Evolutionary conservation across 1,140 invertebrate genomes (phyloP).

Genomic region (Drosophila nebulosa): DNA sequence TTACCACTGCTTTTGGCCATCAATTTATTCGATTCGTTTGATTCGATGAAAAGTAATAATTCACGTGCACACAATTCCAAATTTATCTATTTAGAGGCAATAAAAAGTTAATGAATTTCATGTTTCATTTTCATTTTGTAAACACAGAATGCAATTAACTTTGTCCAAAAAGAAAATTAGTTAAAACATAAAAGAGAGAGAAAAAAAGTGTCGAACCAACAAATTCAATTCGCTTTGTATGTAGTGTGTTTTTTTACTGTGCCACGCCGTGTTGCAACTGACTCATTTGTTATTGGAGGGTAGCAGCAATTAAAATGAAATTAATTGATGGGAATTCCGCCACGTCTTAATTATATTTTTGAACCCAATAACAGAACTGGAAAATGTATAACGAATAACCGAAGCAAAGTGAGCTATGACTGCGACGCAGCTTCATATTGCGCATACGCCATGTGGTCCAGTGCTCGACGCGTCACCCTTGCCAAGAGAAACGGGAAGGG

Average conservation of each 20-base stretch:
- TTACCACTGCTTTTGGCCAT: constrained; percentile 23
- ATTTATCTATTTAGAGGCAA: constrained; percentile 33
- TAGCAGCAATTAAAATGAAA: constrained; percentile 58
- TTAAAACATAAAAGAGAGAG: background rate
- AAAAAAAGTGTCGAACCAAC: background rate
- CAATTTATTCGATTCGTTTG: constrained; percentile 32
- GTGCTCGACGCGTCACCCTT: background rate
- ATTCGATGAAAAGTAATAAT: constrained; percentile 40
- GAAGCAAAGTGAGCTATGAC: background rate
- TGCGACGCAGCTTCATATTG: constrained; percentile 9
- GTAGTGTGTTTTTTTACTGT: background rate
- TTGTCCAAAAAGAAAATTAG: background rate
- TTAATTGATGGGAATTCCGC: constrained; percentile 72
- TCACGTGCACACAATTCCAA: constrained; percentile 4
- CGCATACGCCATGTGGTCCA: constrained; percentile 26
- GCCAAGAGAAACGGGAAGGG: background rate
- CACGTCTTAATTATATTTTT: constrained; percentile 63
- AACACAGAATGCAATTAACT: constrained; percentile 14
- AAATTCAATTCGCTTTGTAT: background rate
- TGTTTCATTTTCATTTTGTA: constrained; percentile 20
- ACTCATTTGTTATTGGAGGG: constrained; percentile 39
- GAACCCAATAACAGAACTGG: constrained; percentile 12
- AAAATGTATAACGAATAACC: background rate
- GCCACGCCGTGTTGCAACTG: constrained; percentile 15
- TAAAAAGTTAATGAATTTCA: constrained; percentile 45